These are phyloP conservation scores for Meiosimyza platycephala DNA, from an alignment of 2,888 invertebrate species.

Conservation along the genomic window DNA sequence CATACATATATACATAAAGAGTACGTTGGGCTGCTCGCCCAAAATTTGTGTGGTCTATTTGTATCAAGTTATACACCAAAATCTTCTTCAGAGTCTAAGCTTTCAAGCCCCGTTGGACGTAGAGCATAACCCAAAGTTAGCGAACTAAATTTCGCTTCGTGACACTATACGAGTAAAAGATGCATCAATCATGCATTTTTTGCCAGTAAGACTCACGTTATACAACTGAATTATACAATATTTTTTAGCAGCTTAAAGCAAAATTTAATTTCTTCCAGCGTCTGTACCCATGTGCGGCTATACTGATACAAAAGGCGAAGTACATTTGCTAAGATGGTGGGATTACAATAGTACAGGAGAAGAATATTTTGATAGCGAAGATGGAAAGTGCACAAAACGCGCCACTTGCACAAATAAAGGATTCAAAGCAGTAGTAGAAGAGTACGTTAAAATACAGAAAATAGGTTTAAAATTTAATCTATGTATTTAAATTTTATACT, in stretches of 20 bases:
- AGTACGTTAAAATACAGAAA: conserved; percentile 50
- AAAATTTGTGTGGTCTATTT: too few relatives aligned
- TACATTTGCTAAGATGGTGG: conserved; percentile 59
- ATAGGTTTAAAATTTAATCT: background rate
- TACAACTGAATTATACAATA: conserved; percentile 45
- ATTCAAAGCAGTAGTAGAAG: conserved; percentile 55
- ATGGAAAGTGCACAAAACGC: conserved; percentile 59
- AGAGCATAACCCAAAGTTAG: too few relatives aligned
- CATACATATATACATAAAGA: too few relatives aligned
- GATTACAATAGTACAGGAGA: conserved; percentile 54
- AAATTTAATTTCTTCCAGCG: conserved; percentile 36
- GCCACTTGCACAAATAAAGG: conserved; percentile 56
- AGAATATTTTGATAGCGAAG: conserved; percentile 58
- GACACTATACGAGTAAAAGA: too few relatives aligned
- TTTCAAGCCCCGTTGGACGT: too few relatives aligned
- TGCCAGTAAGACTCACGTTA: too few relatives aligned
- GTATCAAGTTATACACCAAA: too few relatives aligned
- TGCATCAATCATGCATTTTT: too few relatives aligned
- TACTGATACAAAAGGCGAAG: conserved; percentile 56
- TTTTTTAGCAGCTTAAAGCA: too few relatives aligned
- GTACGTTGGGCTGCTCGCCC: too few relatives aligned
- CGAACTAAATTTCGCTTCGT: too few relatives aligned
- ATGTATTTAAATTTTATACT: background rate
- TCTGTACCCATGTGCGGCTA: conserved; percentile 60
- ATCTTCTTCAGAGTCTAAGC: too few relatives aligned